Conservation (phyloP, 2,113 vertebrate species). For the Labeo rohita region DNA sequence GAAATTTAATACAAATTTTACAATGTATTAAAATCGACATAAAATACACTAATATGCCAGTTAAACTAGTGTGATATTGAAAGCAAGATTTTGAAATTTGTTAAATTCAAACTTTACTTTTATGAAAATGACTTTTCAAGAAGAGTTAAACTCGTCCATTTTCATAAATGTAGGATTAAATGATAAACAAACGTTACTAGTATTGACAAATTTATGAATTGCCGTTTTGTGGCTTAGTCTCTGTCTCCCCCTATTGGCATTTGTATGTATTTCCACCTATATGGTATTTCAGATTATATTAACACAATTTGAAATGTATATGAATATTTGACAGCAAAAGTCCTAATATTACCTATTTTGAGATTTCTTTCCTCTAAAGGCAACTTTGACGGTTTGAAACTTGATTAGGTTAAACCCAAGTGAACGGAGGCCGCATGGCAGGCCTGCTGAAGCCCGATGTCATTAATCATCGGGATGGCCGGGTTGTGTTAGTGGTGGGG, state of each 20-base stretch:
- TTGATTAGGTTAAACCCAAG: background rate
- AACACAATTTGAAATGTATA: background rate
- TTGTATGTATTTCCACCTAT: no score
- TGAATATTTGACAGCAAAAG: background rate
- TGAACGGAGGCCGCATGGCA: background rate
- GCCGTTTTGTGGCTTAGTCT: constrained; percentile 32
- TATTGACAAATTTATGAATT: background rate
- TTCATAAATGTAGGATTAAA: background rate
- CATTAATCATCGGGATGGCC: constrained; percentile 46
- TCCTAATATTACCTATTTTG: background rate
- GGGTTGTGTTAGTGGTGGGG: constrained; percentile 18
- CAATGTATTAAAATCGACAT: background rate
- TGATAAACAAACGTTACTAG: background rate
- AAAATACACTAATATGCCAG: background rate
- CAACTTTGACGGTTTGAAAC: background rate
- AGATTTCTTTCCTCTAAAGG: background rate
- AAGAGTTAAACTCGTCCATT: background rate
- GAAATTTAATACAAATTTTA: background rate
- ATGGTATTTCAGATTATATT: background rate
- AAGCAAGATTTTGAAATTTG: background rate
- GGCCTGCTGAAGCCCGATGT: background rate
- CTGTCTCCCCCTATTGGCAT: constrained; percentile 59
- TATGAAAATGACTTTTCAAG: background rate
- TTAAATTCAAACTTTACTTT: background rate
- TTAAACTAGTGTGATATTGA: background rate